Percentiles rank a stretch among this genome's conserved stretches.
phyloP scores from a whole-genome alignment of 2,113 vertebrate genomes.

The Notechis scutatus region DNA sequence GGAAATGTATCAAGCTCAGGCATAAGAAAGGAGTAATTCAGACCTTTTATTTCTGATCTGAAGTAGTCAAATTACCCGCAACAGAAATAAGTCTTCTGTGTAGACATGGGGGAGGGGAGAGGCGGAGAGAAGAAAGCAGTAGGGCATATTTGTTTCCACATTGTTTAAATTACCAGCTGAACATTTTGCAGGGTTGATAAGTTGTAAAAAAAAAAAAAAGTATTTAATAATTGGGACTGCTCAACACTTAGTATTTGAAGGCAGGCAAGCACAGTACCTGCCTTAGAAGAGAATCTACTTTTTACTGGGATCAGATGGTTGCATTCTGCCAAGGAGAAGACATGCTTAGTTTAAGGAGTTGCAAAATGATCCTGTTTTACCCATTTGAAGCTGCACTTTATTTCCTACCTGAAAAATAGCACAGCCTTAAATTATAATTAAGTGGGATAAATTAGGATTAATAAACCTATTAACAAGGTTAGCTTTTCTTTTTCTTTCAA shows the following conservation, averaged over 20 bases:
- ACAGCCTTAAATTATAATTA: background rate
- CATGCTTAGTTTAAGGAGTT: background rate
- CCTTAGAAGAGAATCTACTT: background rate
- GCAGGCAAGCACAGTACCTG: background rate
- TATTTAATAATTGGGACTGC: background rate
- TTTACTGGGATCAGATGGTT: background rate
- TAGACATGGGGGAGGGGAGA: background rate
- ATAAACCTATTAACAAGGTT: background rate
- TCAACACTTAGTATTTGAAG: background rate
- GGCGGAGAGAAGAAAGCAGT: background rate
- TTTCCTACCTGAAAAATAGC: background rate
- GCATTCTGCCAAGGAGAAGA: background rate
- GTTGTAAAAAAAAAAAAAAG: background rate
- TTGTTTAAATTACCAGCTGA: background rate
- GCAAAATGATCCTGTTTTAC: background rate
- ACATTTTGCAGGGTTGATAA: background rate
- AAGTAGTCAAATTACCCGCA: rapidly evolving
- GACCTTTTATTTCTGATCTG: background rate
- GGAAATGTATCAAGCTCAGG: slow-evolving; percentile 62
- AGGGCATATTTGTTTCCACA: background rate
- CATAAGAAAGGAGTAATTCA: slow-evolving; percentile 48
- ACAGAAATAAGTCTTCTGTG: background rate
- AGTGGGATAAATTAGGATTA: background rate
- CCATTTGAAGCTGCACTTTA: background rate
- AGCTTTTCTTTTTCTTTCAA: background rate